Conservation (phyloP, 2,797 vertebrate species). For the Clamator glandarius region DNA sequence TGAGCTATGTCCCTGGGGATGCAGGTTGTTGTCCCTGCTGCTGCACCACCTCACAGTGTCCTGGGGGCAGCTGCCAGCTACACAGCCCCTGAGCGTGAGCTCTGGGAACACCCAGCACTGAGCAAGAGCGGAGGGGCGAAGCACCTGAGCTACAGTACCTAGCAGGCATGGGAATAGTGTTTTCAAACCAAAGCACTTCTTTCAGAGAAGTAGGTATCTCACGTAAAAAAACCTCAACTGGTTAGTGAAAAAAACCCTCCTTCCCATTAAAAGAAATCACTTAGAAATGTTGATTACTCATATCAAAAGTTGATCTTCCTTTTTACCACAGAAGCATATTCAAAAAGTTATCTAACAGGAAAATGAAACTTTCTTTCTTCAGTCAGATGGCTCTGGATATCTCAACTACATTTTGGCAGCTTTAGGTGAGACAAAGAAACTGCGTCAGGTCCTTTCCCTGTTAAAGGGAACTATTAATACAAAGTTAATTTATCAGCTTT, state of each 20-base stretch:
- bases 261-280: not conserved
- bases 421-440: not conserved
- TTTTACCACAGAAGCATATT: not conserved
- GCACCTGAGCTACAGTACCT: not conserved
- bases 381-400: not conserved
- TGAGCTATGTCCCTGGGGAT: not conserved
- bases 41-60: not conserved
- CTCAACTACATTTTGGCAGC: not conserved
- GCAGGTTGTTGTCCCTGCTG: not conserved
- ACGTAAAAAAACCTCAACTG: not conserved
- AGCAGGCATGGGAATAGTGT: not conserved
- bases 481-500: not conserved
- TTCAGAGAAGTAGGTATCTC: not conserved
- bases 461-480: not conserved
- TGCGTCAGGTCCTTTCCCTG: not conserved
- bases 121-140: not conserved
- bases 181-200: not conserved
- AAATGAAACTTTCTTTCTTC: not conserved
- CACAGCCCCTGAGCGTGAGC: fast-evolving
- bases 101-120: not conserved
- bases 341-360: not conserved
- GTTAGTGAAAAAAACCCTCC: not conserved
- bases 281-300: not conserved
- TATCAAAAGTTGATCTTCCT: not conserved
- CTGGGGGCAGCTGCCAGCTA: too few species aligned